Evolutionary conservation across 2,797 vertebrate genomes (phyloP).

Genomic region (Serranus cabrilla): DNA sequence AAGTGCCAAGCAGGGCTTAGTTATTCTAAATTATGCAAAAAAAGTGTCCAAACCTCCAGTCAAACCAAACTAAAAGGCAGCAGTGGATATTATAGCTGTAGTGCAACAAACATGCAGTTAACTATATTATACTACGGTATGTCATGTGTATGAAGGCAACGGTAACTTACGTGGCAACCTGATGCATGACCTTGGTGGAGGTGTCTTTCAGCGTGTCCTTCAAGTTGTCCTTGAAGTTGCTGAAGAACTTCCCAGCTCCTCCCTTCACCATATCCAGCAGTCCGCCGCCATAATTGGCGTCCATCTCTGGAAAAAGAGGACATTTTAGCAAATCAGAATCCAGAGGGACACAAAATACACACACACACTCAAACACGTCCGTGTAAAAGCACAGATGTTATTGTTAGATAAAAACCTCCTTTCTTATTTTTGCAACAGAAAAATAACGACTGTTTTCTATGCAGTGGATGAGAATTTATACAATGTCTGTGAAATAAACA

Average conservation of each 20-base stretch:
- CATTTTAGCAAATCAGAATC: constrained; percentile 70
- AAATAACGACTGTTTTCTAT: background rate
- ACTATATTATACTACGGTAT: background rate
- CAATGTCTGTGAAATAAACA: background rate
- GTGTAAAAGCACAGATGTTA: background rate
- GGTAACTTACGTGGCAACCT: constrained; percentile 93
- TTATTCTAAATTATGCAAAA: background rate
- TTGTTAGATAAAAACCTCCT: background rate
- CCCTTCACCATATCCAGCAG: constrained; percentile 99
- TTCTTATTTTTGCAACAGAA: background rate
- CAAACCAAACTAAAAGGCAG: background rate
- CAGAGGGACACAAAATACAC: constrained; percentile 4
- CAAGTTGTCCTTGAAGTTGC: constrained; percentile 98
- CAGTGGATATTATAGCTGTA: background rate
- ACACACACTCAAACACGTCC: background rate
- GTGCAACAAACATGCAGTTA: background rate
- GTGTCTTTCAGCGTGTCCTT: constrained; percentile 99
- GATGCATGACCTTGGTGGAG: constrained; percentile 98
- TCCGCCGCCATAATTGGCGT: constrained; percentile 93
- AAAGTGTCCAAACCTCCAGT: background rate
- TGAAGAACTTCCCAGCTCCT: constrained; percentile 98
- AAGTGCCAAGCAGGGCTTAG: background rate
- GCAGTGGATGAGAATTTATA: background rate
- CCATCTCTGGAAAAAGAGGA: constrained; percentile 92
- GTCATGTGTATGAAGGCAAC: background rate